A percentile compares a stretch with the other conserved stretches of the same genome.
Conservation (phyloP, 2,888 invertebrate species). For the Cheiracanthium punctorium region DNA sequence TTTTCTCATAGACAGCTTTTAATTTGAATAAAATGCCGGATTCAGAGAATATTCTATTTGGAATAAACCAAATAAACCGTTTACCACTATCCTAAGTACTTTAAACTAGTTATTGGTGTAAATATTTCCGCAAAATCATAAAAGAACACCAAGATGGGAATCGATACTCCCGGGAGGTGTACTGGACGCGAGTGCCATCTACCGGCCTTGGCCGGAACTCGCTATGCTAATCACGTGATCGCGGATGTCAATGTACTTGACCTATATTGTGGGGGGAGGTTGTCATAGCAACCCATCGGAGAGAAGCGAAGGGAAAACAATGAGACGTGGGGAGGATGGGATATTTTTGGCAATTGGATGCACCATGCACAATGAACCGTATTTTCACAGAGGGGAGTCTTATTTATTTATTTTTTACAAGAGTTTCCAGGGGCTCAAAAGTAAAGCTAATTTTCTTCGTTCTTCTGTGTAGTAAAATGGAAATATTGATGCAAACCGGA, state of each 20-base stretch:
- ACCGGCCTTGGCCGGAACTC: slow-evolving; percentile 46
- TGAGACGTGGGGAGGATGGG: background rate
- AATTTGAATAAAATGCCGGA: too few species aligned
- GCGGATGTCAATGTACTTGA: slow-evolving; percentile 66
- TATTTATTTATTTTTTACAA: too few species aligned
- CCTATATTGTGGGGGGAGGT: slow-evolving; percentile 56
- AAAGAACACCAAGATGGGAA: background rate
- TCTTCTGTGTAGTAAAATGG: too few species aligned
- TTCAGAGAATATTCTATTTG: too few species aligned
- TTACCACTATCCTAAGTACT: background rate
- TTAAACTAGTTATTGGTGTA: background rate
- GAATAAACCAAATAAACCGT: too few species aligned
- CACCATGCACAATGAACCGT: too few species aligned
- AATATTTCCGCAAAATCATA: too few species aligned
- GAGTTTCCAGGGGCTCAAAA: too few species aligned
- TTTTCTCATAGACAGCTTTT: too few species aligned
- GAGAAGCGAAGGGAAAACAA: background rate
- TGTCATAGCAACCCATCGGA: slow-evolving; percentile 47
- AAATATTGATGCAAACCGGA: too few species aligned
- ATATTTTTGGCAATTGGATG: background rate
- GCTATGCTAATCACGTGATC: background rate
- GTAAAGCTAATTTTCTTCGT: too few species aligned
- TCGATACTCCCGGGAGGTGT: background rate
- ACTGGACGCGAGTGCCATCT: slow-evolving; percentile 50
- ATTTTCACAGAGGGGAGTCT: background rate